Percentiles rank a stretch among this genome's conserved stretches.
Evolutionary conservation across 2,113 vertebrate genomes (phyloP).

Genomic region (Chaetorhynchus papuensis): DNA sequence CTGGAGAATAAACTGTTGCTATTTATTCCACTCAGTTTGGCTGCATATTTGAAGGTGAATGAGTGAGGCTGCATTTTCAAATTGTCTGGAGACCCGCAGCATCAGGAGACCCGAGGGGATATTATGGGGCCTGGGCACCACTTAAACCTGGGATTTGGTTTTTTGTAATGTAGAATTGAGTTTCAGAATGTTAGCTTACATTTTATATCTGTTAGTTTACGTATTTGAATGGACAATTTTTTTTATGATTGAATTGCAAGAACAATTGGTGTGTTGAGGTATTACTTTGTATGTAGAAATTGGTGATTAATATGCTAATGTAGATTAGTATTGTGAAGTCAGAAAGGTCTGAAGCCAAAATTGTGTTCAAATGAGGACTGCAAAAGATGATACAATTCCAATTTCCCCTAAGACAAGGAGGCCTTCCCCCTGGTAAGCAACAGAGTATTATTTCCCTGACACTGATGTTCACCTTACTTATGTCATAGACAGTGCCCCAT

Average conservation of each 20-base stretch:
- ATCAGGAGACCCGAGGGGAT: neutral
- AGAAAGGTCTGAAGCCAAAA: neutral
- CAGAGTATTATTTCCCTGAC: neutral
- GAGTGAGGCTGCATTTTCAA: neutral
- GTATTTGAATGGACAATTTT: neutral
- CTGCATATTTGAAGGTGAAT: neutral
- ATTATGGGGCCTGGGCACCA: neutral
- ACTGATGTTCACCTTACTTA: neutral
- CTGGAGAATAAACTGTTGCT: neutral
- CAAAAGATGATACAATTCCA: neutral
- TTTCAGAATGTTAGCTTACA: neutral
- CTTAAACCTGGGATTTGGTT: neutral
- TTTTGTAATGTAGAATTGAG: neutral
- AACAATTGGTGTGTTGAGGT: neutral
- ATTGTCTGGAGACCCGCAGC: neutral
- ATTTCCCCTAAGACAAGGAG: neutral
- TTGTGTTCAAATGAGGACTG: neutral
- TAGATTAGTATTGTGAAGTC: neutral
- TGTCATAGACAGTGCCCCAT: neutral
- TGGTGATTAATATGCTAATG: neutral
- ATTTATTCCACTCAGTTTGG: neutral
- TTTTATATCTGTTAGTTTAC: neutral
- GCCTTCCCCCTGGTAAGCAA: neutral
- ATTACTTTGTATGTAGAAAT: neutral
- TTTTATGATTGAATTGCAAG: neutral